Evolutionary conservation across 2,797 vertebrate species (phyloP), one percentile per base, ranked within the genome.

Genomic region (Vespertilio murinus): DNA sequence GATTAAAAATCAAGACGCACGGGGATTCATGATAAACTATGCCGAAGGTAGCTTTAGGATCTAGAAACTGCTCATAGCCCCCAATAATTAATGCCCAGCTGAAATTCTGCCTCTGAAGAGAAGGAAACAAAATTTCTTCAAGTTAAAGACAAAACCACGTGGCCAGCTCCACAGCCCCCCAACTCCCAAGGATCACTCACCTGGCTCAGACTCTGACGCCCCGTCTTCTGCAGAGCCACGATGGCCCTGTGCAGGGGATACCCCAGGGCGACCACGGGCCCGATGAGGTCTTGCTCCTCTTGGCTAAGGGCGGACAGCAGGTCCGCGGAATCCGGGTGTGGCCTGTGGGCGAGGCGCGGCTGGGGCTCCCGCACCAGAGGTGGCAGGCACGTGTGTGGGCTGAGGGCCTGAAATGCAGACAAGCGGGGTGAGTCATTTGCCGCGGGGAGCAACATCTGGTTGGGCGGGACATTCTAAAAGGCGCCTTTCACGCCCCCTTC

Each of bases 201-300:
- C 99, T 99, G 98, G 89, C 98, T 98, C n/a, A 99, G 98, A 83
- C 98, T 99, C 96, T 99, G 98, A 77, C 94, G 98, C 33, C 99
- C 99, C 0, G 98, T 99, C 98, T 99, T 99, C 98, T 99, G 99
- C 91, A 99, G 98, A 69, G 99, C 98, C 18, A 98, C 97, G 87
- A 99, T 98, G 95, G 99, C 99, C 33, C 98, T 98, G 35, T 94
- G 98, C 42, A 99, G 96, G 0, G 99, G 98, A 95, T 99, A 99
- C 42, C 99, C 99, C 87, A 98, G 93, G 80, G 98, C 98, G 0
- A 98, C 98, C 69, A 99, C 98, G 0, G 98, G 98, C 82, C 97
- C 98, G 5, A 99, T 98, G 95, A 99, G 98, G 88, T 99, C 99
- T 89, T 98, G 98, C 96, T 99, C 99, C 95, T 99, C 99, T 22